These are phyloP conservation scores for Odocoileus virginianus DNA, from an alignment of 2,113 vertebrate species.

Conservation along the genomic window DNA sequence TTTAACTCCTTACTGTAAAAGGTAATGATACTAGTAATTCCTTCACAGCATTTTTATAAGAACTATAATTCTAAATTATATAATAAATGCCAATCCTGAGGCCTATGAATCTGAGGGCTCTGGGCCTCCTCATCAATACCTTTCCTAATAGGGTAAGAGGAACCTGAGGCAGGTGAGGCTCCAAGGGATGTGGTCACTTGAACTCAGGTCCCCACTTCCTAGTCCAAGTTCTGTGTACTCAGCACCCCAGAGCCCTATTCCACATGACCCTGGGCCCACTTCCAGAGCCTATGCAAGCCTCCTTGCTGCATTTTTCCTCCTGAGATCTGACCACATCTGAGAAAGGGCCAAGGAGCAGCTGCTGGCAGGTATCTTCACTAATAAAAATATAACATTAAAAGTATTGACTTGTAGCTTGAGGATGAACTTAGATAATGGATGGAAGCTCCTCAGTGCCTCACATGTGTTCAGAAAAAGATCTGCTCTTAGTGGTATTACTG, in stretches of 20 bases:
- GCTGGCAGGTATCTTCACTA: neutral
- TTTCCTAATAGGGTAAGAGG: neutral
- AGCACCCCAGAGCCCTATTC: neutral
- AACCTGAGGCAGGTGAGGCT: neutral
- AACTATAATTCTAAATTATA: neutral
- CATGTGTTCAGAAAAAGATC: neutral
- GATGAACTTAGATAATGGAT: neutral
- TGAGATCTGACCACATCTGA: neutral
- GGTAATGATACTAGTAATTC: neutral
- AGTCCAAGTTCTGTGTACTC: neutral
- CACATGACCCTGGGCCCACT: neutral
- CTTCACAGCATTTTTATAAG: neutral
- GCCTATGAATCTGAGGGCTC: neutral
- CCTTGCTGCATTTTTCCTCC: neutral
- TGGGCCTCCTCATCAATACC: neutral
- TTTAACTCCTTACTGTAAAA: neutral
- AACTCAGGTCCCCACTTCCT: neutral
- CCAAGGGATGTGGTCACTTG: neutral
- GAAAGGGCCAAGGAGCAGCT: neutral
- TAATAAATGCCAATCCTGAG: neutral
- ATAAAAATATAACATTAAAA: neutral
- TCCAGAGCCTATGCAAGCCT: neutral
- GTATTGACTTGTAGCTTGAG: neutral
- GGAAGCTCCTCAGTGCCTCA: neutral
- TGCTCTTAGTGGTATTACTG: neutral